Evolutionary conservation across 2,888 invertebrate genomes (phyloP), one percentile per base, ranked within the genome.

Genomic region (Nebria brevicollis): DNA sequence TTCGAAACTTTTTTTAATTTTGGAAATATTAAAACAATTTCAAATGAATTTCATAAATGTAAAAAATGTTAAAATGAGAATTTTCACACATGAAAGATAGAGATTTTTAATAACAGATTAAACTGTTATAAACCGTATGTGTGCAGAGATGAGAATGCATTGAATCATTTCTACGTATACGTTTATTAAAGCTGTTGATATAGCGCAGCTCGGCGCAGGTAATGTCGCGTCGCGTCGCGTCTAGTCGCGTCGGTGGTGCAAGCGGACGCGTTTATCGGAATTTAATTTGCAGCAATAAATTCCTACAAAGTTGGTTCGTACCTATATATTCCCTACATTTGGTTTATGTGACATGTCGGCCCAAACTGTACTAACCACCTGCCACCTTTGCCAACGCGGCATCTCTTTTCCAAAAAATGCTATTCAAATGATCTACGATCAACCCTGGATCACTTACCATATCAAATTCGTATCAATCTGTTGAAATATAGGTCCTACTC

Each of bases 241-340:
- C 13, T 20, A 20, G 20, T 20, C 20, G 54, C 54, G 13, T 54
- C 54, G 54, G 54, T 54, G 54, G 8, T 54, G 54, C 70, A 70
- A 34, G 70, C 25, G 11, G 70, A 68, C 15, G 43, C 75, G 68
- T 74, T 79, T 66, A 79, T 75, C 66, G 79, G 79, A 79, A 79
- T 79, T 79, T 79, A 79, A 79, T 79, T 79, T 79, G 25, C 75
- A 79, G 79, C 74, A 74, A 79, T 79, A 79, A 74, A 79, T 79
- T 74, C 79, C 68, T 41, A 66, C 6, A 34, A 70, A 70, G 70
- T 70, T 20, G 70, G 70, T 70, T 26, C 70, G 70, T 25, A 68
- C 25, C 15, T 68, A 68, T 68, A 68, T 68, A 68, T 68, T 5
- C 11, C 34, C 25, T 70, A 70, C 70, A 34, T 70, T 70, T 70